Evolutionary conservation across 2,113 vertebrate species (phyloP).

Genomic region (Syngnathoides biaculeatus): DNA sequence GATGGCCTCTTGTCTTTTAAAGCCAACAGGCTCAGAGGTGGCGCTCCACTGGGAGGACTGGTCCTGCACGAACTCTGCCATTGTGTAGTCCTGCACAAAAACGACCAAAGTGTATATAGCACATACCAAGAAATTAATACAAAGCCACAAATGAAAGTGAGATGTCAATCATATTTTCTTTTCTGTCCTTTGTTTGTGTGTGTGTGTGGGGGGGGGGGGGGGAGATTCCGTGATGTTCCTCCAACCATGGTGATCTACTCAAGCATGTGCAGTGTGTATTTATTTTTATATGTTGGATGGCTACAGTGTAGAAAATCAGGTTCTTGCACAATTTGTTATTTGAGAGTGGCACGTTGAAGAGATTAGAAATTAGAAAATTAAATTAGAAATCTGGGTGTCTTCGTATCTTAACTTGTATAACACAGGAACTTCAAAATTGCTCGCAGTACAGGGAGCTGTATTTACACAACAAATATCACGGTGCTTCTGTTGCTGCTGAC

Average conservation of each 20-base stretch:
- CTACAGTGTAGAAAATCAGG: slow-evolving; percentile 40
- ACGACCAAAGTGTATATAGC: background rate
- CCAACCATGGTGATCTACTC: slow-evolving; percentile 7
- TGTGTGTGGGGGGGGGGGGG: too few relatives aligned
- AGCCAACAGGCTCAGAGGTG: slow-evolving; percentile 46
- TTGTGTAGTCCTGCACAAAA: slow-evolving; percentile 73
- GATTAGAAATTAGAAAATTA: slow-evolving; percentile 9
- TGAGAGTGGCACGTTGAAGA: slow-evolving; percentile 21
- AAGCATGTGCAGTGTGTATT: slow-evolving; percentile 25
- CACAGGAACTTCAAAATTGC: slow-evolving; percentile 16
- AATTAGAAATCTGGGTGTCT: slow-evolving; percentile 35
- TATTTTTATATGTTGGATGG: slow-evolving; percentile 7
- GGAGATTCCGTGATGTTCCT: background rate
- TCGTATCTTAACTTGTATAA: slow-evolving; percentile 16
- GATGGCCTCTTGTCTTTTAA: slow-evolving; percentile 78
- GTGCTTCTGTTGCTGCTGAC: background rate
- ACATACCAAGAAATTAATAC: background rate
- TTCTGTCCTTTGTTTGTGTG: background rate
- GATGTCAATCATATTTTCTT: background rate
- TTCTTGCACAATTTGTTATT: slow-evolving; percentile 36
- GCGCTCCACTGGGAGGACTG: slow-evolving; percentile 63
- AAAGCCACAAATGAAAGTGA: background rate
- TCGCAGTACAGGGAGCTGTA: slow-evolving; percentile 1
- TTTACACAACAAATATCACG: slow-evolving; percentile 31
- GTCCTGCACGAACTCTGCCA: slow-evolving; percentile 77